Evolutionary conservation across 2,113 vertebrate species (phyloP), one percentile per base, ranked within the genome.

Genomic region (Burhinus oedicnemus): DNA sequence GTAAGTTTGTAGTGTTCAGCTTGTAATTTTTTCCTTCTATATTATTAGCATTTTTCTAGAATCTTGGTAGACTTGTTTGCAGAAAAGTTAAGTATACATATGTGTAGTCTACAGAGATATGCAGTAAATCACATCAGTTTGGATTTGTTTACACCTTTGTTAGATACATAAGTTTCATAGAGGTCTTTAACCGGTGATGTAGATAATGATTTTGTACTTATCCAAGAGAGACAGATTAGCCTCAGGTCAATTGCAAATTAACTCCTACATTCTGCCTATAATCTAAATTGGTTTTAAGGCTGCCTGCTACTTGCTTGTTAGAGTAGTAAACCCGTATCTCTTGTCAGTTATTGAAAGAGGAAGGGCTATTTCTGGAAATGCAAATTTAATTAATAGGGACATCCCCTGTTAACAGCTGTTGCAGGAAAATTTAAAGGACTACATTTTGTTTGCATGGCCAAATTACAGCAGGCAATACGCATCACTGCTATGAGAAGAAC

Each of bases 201-300:
- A 83, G 70, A 42, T 86, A 87, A 90, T 90, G 68, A 60, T 61
- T 93, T 74, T 79, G 62, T 82, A 40, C 83, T 95, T 94, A 61
- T 14, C 62, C 58, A 75, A 30, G 47, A 80, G 76, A 90, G 58
- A 7, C 57, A 85, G 47, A 89, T 94, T 92, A 95, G 70, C 79
- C 75, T 36, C 19, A 34, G 40, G 68, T 91, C 91, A 71, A n/a
- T 71, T 40, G 55, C 55, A 81, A 55, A 83, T 86, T 87, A 81
- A 90, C 92, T 91, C 83, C 68, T 83, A 45, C 75, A 30, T 47
- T 36, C 68, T 81, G 38, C 69, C 52, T 44, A 25, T 80, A 66
- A 60, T 85, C 89, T 87, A 69, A 83, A 54, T 87, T 55, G 52
- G 9, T 26, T 68, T 18, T 62, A 44, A 90, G 72, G 42, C 51